A percentile compares a stretch with the other conserved stretches of the same genome.
Conservation (phyloP, 2,888 invertebrate genomes). For the Drepana falcataria region DNA sequence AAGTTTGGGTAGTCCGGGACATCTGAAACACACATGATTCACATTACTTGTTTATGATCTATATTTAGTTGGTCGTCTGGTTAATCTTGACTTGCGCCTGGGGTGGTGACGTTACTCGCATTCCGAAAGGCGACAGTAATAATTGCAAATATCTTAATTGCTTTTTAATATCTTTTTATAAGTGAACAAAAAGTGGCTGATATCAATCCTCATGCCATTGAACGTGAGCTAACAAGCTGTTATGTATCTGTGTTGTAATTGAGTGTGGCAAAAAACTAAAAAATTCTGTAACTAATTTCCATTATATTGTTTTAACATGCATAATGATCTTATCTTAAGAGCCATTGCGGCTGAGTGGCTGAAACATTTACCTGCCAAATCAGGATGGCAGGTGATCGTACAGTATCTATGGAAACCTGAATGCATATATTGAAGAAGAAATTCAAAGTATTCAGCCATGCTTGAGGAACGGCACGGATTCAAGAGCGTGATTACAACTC, state of each 20-base stretch:
- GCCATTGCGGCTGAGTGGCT: no score
- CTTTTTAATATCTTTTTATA: constrained; percentile 4
- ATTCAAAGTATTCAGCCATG: no score
- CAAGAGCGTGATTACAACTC: no score
- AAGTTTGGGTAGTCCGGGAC: constrained; percentile 37
- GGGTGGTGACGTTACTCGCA: constrained; percentile 56
- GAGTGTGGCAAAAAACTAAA: background rate
- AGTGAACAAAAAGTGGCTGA: background rate
- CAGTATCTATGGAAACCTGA: no score
- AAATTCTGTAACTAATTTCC: background rate
- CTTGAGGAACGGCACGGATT: no score
- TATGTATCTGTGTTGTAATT: background rate
- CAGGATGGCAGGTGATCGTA: no score
- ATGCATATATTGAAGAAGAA: no score
- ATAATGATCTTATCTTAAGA: no score
- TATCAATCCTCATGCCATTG: background rate
- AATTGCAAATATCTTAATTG: constrained; percentile 31
- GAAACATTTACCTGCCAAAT: no score
- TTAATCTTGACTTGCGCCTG: constrained; percentile 51
- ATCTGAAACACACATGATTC: constrained; percentile 53
- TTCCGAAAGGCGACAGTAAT: constrained; percentile 44
- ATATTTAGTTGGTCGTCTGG: constrained; percentile 51
- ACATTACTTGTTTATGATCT: constrained; percentile 60
- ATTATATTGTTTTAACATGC: no score
- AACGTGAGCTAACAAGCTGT: background rate